phyloP scores from a whole-genome alignment of 2,797 vertebrate genomes.

The Catostomus latipinnis region DNA sequence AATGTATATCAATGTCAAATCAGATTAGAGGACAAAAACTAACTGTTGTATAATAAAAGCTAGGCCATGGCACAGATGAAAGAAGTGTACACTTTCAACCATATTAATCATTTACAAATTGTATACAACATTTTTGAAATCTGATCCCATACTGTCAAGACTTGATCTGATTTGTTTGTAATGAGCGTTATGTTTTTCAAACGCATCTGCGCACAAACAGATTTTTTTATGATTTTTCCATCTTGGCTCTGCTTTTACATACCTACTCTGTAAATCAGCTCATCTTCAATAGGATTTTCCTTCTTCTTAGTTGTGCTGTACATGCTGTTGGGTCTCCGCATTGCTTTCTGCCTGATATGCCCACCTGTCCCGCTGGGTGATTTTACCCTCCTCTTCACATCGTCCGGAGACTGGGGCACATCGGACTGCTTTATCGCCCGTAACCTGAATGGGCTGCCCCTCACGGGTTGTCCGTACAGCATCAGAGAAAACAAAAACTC shows the following conservation, averaged over 20 bases:
- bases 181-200: no score
- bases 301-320: conserved; percentile 95
- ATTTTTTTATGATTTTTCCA: not conserved
- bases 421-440: conserved; percentile 86
- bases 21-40: no score
- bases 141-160: no score
- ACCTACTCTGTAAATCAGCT: conserved; percentile 96
- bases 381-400: conserved; percentile 93
- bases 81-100: no score
- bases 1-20: no score
- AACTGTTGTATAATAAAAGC: no score
- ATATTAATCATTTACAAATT: no score
- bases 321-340: conserved; percentile 94
- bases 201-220: not conserved
- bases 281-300: conserved; percentile 96
- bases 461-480: conserved; percentile 89
- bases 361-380: conserved; percentile 89
- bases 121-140: no score
- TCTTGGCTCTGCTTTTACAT: conserved; percentile 56
- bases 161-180: no score
- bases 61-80: no score
- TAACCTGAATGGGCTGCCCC: conserved; percentile 88
- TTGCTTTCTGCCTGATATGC: conserved; percentile 93
- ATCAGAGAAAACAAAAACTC: conserved; percentile 85
- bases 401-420: conserved; percentile 87